Conservation (phyloP, 2,888 invertebrate genomes). For the Antheraea yamamai region DNA sequence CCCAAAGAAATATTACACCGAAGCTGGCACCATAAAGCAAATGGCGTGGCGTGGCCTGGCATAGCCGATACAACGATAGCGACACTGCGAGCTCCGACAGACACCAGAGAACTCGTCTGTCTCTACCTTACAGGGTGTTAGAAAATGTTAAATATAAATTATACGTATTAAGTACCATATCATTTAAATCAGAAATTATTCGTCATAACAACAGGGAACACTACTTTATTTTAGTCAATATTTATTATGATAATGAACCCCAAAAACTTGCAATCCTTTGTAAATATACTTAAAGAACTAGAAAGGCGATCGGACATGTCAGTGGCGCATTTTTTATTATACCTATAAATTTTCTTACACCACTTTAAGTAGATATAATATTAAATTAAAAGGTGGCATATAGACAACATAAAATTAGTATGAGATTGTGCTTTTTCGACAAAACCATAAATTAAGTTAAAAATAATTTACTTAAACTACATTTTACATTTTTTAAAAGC, state of each 20-base stretch:
- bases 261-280: not conserved
- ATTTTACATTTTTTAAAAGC: too few species aligned
- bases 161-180: not conserved
- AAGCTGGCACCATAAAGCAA: slow-evolving; percentile 81
- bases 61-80: slow-evolving; percentile 81
- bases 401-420: too few species aligned
- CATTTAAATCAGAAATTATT: not conserved
- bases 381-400: too few species aligned
- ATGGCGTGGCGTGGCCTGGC: slow-evolving; percentile 61
- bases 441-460: too few species aligned
- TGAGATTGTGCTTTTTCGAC: too few species aligned
- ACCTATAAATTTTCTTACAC: too few species aligned
- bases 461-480: too few species aligned
- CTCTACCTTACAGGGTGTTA: slow-evolving; percentile 62
- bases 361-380: too few species aligned
- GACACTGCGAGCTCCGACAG: slow-evolving; percentile 76
- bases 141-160: not conserved
- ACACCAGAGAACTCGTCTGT: slow-evolving; percentile 74
- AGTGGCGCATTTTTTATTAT: too few species aligned
- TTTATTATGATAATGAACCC: not conserved
- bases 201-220: not conserved
- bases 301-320: not conserved
- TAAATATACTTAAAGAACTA: not conserved
- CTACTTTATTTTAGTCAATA: not conserved
- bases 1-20: slow-evolving; percentile 80